Evolutionary conservation across 2,888 invertebrate species (phyloP).

Genomic region (Drosophila melanosoma): DNA sequence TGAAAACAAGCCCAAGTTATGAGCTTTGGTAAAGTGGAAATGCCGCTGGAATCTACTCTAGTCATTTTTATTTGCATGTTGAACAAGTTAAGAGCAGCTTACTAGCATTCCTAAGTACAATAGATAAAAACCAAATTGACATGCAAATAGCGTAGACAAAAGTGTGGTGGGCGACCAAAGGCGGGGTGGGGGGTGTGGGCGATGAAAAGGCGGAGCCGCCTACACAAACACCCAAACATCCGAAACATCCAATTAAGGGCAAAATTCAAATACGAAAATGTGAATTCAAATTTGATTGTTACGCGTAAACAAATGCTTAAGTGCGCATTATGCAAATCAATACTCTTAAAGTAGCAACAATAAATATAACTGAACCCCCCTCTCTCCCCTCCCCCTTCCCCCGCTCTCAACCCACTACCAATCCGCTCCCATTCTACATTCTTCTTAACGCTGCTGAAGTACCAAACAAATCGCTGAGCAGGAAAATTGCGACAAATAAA

Average conservation of each 20-base stretch:
- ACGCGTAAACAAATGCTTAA: conserved; percentile 81
- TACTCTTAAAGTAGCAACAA: conserved; percentile 79
- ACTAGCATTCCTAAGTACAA: conserved; percentile 56
- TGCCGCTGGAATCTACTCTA: conserved; percentile 54
- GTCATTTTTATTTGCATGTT: conserved; percentile 71
- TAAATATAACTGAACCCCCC: conserved; percentile 60
- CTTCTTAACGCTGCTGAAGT: conserved; percentile 26
- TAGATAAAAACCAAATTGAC: conserved; percentile 78
- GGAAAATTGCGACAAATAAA: conserved; percentile 82
- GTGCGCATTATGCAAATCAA: conserved; percentile 81
- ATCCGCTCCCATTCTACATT: neutral
- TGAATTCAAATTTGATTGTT: conserved; percentile 81
- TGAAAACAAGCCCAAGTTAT: conserved; percentile 4
- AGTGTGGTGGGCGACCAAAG: neutral
- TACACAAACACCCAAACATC: conserved; percentile 29
- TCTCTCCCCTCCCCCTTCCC: too few relatives aligned
- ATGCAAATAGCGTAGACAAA: conserved; percentile 69
- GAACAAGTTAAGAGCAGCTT: conserved; percentile 72
- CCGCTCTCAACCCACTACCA: neutral
- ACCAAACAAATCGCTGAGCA: conserved; percentile 73
- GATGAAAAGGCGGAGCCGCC: neutral
- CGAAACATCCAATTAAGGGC: conserved; percentile 78
- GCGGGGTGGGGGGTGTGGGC: too few relatives aligned
- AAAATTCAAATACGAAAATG: conserved; percentile 70
- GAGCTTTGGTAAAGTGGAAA: conserved; percentile 14